Conservation (phyloP, 2,888 invertebrate species). For the Cosmopolites sordidus region DNA sequence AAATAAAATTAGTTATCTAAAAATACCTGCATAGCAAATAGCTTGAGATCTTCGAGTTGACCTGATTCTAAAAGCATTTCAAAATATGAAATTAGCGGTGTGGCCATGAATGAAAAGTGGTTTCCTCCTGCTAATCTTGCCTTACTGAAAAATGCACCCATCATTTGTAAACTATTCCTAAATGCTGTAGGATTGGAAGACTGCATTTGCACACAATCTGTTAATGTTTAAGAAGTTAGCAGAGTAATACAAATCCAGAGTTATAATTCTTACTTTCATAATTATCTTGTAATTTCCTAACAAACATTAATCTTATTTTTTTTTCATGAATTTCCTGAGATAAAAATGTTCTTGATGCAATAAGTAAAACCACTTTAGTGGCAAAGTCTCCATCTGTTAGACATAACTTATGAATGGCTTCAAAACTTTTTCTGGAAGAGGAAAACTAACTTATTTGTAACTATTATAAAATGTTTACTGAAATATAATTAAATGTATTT, state of each 20-base stretch:
- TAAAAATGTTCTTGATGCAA: constrained; percentile 41
- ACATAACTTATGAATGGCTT: constrained; percentile 39
- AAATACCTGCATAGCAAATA: constrained; percentile 46
- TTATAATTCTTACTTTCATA: constrained; percentile 37
- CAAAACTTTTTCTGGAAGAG: constrained; percentile 40
- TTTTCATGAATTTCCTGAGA: constrained; percentile 33
- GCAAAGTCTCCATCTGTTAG: constrained; percentile 40
- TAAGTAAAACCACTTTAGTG: constrained; percentile 40
- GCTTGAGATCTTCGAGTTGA: constrained; percentile 44
- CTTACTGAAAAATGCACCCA: constrained; percentile 45
- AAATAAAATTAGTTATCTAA: not conserved
- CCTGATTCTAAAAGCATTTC: constrained; percentile 45
- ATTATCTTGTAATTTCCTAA: constrained; percentile 40
- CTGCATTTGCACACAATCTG: constrained; percentile 31
- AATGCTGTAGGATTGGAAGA: constrained; percentile 37
- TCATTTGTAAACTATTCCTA: constrained; percentile 44
- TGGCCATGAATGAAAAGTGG: constrained; percentile 36
- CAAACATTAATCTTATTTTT: constrained; percentile 36
- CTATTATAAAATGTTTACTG: too few species aligned
- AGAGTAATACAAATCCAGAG: not conserved
- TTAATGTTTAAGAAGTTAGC: too few species aligned
- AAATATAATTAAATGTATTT: too few species aligned
- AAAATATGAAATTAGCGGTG: constrained; percentile 45
- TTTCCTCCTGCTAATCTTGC: constrained; percentile 36
- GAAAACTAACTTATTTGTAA: constrained; percentile 19